Base-by-base conservation (phyloP, 1,140 invertebrate genomes). In the Nasonia vitripennis region DNA sequence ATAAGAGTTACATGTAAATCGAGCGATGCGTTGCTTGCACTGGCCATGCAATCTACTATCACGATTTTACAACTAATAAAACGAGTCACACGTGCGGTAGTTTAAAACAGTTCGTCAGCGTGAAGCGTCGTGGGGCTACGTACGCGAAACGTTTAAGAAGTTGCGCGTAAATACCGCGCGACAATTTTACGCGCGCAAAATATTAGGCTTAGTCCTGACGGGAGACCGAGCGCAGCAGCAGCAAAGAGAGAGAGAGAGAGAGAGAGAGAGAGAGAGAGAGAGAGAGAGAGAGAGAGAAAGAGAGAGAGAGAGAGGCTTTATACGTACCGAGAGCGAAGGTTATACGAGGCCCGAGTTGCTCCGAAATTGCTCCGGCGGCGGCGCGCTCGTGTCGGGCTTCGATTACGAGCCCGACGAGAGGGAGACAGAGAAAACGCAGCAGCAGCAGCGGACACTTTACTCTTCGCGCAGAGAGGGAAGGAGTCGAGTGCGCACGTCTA, bases 351-450 rank as follows among this genome's bases (percentile, higher is more conserved):
- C 73, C 55, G 11, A 9, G 27, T 77, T 23, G 37, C 41, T 78
- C 27, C 23, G 82, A 84, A 78, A 78, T 84, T 84, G 74, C 74
- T 14, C 70, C 31, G 51, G 17, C 20, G 79, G 55, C 37, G n/a
- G 14, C 34, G n/a, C 11, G n/a, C 67, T 45, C 55, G 7, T 74
- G 71, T 77, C 37, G 81, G n/a, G 80, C 78, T 80, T 80, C 34
- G 45, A 77, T 77, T 51, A 51, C 75, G 41, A 75, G 34, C 31
- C 1, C 14, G 27, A 45, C 5, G n/a, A 27, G 14, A 45, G 1
- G 12, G 48, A 2, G 51, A 27, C 20, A 55, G 68, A 14, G 31
- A 68, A 9, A 70, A 37, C n/a, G 41, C 41, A 51, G 75, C 23
- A n/a, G 34, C 34, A 37, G 34, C 34, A 37, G 68, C 41, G n/a